These are phyloP conservation scores for Phalacrocorax pelagicus DNA, from an alignment of 2,113 vertebrate genomes.

Conservation along the genomic window DNA sequence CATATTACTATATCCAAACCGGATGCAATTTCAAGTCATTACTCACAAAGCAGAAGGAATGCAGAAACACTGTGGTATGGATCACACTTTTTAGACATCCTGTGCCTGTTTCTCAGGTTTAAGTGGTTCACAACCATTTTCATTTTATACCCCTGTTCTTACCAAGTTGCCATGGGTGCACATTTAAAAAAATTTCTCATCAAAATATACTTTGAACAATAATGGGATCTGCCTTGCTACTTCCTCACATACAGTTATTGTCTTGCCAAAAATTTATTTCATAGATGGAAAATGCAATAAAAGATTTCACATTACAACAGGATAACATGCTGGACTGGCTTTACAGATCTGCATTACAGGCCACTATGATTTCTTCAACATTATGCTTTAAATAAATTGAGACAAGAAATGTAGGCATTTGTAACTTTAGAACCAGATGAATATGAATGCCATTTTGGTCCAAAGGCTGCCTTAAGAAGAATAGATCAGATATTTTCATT, in stretches of 20 bases:
- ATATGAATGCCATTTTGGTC: slow-evolving; percentile 14
- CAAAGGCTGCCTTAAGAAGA: slow-evolving; percentile 16
- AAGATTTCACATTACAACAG: slow-evolving; percentile 36
- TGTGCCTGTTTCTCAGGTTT: not conserved
- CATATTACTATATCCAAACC: slow-evolving; percentile 56
- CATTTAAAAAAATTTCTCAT: slow-evolving; percentile 4
- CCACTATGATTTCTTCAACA: not conserved
- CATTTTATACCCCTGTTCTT: slow-evolving; percentile 22
- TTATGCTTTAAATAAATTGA: slow-evolving; percentile 17
- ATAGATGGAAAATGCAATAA: slow-evolving; percentile 5
- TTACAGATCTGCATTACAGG: not conserved
- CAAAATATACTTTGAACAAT: not conserved
- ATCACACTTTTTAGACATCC: slow-evolving; percentile 17
- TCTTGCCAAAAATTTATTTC: slow-evolving; percentile 27
- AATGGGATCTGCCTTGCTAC: not conserved
- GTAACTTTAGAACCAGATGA: not conserved
- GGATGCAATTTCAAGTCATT: slow-evolving; percentile 65
- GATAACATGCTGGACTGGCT: not conserved
- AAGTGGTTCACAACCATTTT: slow-evolving; percentile 8
- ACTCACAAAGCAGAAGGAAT: slow-evolving; percentile 28
- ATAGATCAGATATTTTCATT: slow-evolving; percentile 5
- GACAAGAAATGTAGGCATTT: slow-evolving; percentile 14
- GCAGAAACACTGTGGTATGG: slow-evolving; percentile 24
- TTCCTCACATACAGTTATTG: not conserved
- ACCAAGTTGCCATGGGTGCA: not conserved